These are phyloP conservation scores for Bradypodion ventrale DNA, from an alignment of 2,797 vertebrate species.

Conservation along the genomic window DNA sequence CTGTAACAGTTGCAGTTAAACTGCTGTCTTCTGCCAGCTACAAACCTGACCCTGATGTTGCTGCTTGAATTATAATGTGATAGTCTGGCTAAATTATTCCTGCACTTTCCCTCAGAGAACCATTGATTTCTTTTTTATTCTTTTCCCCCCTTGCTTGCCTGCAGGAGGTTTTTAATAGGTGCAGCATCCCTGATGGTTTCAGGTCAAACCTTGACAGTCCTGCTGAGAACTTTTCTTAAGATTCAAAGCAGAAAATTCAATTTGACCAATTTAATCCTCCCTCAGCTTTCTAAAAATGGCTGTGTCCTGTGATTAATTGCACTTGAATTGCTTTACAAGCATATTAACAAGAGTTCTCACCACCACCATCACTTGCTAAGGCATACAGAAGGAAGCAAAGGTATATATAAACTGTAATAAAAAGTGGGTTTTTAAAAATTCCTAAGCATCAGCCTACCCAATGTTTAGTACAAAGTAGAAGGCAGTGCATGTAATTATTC, in stretches of 20 bases:
- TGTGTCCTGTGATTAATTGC: slow-evolving; percentile 26
- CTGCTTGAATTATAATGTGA: slow-evolving; percentile 49
- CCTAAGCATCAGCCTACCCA: too few species aligned
- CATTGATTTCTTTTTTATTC: slow-evolving; percentile 57
- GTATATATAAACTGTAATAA: not conserved
- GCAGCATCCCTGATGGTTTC: slow-evolving; percentile 28
- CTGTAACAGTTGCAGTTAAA: slow-evolving; percentile 44
- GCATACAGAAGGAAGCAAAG: not conserved
- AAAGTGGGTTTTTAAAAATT: too few species aligned
- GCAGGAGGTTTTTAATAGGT: slow-evolving; percentile 26
- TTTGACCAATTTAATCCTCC: slow-evolving; percentile 49
- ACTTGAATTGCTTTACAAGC: slow-evolving; percentile 26
- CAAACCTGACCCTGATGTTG: slow-evolving; percentile 1
- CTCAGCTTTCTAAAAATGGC: slow-evolving; percentile 53
- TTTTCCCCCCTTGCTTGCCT: not conserved
- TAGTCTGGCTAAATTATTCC: slow-evolving; percentile 48
- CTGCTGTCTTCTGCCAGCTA: slow-evolving; percentile 17
- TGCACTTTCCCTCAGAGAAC: slow-evolving; percentile 51
- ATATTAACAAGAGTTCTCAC: slow-evolving; percentile 45
- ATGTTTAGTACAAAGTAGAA: too few species aligned
- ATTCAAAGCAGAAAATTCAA: slow-evolving; percentile 57
- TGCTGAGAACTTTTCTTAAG: slow-evolving; percentile 28
- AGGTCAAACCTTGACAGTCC: slow-evolving; percentile 49
- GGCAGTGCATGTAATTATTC: too few species aligned
- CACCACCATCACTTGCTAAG: not conserved